Conservation (phyloP, 1,140 invertebrate species). For the Orius insidiosus region DNA sequence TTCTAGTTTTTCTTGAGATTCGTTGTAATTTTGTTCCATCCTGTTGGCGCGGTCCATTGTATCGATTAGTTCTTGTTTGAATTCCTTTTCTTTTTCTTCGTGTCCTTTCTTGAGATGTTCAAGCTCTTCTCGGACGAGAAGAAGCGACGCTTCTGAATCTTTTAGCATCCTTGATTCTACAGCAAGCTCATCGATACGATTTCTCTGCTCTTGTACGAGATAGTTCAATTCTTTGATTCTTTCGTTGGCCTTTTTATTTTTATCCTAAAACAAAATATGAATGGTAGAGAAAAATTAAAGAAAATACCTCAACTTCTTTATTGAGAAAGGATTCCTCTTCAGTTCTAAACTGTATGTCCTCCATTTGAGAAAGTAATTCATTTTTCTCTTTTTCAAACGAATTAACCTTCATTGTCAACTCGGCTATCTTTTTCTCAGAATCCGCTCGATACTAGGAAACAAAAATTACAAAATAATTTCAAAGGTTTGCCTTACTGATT, state of each 20-base stretch:
- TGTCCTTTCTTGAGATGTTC: conserved; percentile 12
- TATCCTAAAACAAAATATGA: conserved; percentile 27
- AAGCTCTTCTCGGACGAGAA: conserved; percentile 20
- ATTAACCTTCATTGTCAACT: conserved; percentile 26
- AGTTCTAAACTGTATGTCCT: conserved; percentile 80
- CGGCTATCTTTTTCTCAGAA: conserved; percentile 29
- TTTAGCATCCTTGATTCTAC: conserved; percentile 33
- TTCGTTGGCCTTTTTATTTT: conserved; percentile 30
- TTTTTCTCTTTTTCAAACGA: conserved; percentile 46
- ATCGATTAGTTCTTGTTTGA: conserved; percentile 15
- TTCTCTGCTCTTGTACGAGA: conserved; percentile 28
- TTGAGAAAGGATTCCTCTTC: conserved; percentile 71
- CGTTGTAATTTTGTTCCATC: conserved; percentile 15
- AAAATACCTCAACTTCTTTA: conserved; percentile 4
- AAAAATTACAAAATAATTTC: background rate
- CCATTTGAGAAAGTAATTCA: conserved; percentile 47
- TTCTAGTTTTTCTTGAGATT: conserved; percentile 27
- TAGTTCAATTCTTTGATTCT: conserved; percentile 35
- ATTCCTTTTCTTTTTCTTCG: conserved; percentile 9
- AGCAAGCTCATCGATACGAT: conserved; percentile 31
- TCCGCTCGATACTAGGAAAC: conserved; percentile 35
- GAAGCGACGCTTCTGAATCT: conserved; percentile 30
- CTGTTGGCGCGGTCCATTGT: conserved; percentile 10
- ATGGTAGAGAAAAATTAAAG: conserved; percentile 1
- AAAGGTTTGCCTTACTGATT: conserved; percentile 14